Evolutionary conservation across 2,797 vertebrate species (phyloP), one percentile per base, ranked within the genome.

Genomic region (Enteromius argenteus): DNA sequence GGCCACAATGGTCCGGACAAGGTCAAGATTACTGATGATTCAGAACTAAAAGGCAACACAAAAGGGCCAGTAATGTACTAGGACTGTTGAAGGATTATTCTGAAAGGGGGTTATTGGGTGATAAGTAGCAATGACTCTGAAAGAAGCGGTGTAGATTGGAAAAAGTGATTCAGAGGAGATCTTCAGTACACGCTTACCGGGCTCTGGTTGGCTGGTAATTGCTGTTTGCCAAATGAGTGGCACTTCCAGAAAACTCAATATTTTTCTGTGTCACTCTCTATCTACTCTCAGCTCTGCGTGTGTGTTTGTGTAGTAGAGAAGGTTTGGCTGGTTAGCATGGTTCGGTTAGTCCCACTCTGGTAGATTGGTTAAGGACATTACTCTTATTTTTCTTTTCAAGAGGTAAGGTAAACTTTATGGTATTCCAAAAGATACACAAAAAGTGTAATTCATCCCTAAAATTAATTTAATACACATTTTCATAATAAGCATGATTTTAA

Each of bases 1-100:
- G 32, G 39, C 30, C 75, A 73, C 77, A 80, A 42, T 66, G 68
- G 32, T 44, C 27, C 8, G 8, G 49, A 73, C 81, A 83, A 67
- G 74, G 85, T 86, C 81, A 77, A 64, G 53, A 84, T 76, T 71
- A 84, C 82, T 0, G 60, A 56, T 35, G 72, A 71, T 77, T 69
- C 75, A 69, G 67, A 71, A 71, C 66, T 81, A 80, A 62, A 83
- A 35, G 37, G 39, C 51, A 68, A 75, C 51, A 80, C 56, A 80
- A 76, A 58, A 76, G 71, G 39, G 37, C 14, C 4, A 0, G 21
- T 76, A 78, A 69, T 69, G 76, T 58, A 80, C 68, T 69, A 46
- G 64, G n/a, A 60, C 73, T 60, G n/a, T 67, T 74, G 51, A 73
- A 77, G 42, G 79, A 80, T 77, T 74, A 60, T 67, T 67, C 42